These are phyloP conservation scores for Semotilus atromaculatus DNA, from an alignment of 2,797 vertebrate species.

Conservation along the genomic window DNA sequence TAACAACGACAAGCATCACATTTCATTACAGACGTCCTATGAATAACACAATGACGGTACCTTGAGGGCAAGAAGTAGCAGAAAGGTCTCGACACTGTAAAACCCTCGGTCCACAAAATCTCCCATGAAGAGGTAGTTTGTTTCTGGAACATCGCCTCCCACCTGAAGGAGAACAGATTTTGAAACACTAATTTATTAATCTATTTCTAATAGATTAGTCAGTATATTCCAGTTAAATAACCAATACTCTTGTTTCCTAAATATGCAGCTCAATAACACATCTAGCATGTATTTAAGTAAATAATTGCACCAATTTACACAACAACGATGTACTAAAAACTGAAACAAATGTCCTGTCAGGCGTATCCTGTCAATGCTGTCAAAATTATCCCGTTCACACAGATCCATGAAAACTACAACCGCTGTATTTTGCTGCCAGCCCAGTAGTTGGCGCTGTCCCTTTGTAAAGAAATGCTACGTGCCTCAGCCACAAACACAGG, in stretches of 20 bases:
- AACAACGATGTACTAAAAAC: no score
- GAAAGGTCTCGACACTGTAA: slow-evolving; percentile 96
- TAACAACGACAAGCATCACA: background rate
- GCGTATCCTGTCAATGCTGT: no score
- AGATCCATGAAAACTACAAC: no score
- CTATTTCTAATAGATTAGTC: background rate
- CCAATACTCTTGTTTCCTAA: background rate
- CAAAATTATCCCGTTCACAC: no score
- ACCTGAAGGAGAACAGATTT: slow-evolving; percentile 74
- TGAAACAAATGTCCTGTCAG: no score
- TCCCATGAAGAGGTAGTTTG: slow-evolving; percentile 96
- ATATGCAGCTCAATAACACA: background rate
- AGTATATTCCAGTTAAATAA: background rate
- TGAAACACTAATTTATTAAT: background rate
- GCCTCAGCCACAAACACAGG: no score
- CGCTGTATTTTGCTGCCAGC: no score
- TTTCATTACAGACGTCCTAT: background rate
- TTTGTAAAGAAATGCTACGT: no score
- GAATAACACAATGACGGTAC: slow-evolving; percentile 64
- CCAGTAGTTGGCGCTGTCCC: no score
- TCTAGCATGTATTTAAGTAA: background rate
- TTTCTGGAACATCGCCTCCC: slow-evolving; percentile 93
- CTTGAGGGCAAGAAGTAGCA: slow-evolving; percentile 92
- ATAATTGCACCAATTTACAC: no score
- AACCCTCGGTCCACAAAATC: slow-evolving; percentile 96